phyloP scores from a whole-genome alignment of 2,888 invertebrate genomes.

The Sipunculus nudus region DNA sequence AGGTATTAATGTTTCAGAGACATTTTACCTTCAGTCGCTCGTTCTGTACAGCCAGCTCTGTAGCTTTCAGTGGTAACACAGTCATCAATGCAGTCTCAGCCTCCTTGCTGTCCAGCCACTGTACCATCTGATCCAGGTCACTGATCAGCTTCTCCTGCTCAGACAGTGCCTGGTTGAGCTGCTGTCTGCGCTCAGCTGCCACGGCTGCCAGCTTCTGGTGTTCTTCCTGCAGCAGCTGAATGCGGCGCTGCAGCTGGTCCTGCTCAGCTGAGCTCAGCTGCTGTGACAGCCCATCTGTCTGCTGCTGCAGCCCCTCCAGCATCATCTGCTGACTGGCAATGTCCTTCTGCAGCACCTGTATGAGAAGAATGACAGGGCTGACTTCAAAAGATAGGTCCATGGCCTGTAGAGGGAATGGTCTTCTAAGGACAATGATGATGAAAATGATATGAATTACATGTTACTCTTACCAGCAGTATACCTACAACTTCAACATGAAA shows the following conservation, averaged over 20 bases:
- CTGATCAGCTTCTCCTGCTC: constrained; percentile 79
- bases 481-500: too few relatives aligned
- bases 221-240: constrained; percentile 78
- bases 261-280: constrained; percentile 83
- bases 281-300: constrained; percentile 15
- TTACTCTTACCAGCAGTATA: too few relatives aligned
- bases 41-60: too few relatives aligned
- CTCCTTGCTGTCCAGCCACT: constrained; percentile 79
- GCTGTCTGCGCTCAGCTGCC: constrained; percentile 70
- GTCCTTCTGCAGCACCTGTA: constrained; percentile 76
- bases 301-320: constrained; percentile 73
- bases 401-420: too few relatives aligned
- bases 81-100: too few relatives aligned
- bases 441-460: too few relatives aligned
- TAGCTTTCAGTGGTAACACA: too few relatives aligned
- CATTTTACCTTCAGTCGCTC: too few relatives aligned
- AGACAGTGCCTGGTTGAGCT: constrained; percentile 75
- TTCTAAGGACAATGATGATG: too few relatives aligned
- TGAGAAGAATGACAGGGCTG: constrained; percentile 16
- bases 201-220: constrained; percentile 77
- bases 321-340: constrained; percentile 80
- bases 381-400: too few relatives aligned
- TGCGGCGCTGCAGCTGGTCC: constrained; percentile 78
- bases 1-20: too few relatives aligned
- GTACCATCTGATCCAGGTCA: constrained; percentile 80